Percentiles rank a stretch among this genome's conserved stretches.
phyloP scores from a whole-genome alignment of 1,140 invertebrate species.

The Drosophila bifasciata region DNA sequence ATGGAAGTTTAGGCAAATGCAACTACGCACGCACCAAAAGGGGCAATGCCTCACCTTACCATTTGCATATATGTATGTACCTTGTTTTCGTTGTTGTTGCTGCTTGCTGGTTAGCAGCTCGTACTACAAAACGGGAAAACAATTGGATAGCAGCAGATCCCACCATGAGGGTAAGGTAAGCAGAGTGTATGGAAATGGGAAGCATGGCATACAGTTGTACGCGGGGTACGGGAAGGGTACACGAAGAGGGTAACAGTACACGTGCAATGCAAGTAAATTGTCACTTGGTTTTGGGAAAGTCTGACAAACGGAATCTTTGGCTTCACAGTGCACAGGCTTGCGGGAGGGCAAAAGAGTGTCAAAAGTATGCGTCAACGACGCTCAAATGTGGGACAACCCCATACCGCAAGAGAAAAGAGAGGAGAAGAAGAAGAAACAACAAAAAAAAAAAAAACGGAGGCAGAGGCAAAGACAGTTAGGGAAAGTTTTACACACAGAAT shows the following conservation, averaged over 20 bases:
- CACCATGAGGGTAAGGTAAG: background rate
- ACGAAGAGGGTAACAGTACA: constrained; percentile 17
- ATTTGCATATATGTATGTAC: too few species aligned
- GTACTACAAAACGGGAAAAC: constrained; percentile 23
- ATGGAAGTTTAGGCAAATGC: too few species aligned
- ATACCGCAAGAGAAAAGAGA: constrained; percentile 16
- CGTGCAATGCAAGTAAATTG: constrained; percentile 63
- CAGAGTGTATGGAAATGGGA: background rate
- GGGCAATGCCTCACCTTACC: too few species aligned
- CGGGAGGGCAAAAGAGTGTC: constrained; percentile 7
- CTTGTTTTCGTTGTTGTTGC: constrained; percentile 6
- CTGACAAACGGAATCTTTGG: constrained; percentile 22
- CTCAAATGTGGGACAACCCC: constrained; percentile 45
- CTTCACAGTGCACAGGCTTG: background rate
- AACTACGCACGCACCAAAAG: too few species aligned
- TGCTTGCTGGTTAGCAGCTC: constrained; percentile 14
- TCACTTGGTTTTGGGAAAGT: constrained; percentile 66
- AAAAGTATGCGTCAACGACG: constrained; percentile 50
- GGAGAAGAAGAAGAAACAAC: background rate
- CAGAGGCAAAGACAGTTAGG: constrained; percentile 17
- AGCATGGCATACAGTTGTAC: too few species aligned
- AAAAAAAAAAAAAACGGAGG: constrained; percentile 7
- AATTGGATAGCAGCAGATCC: constrained; percentile 9
- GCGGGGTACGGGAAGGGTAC: too few species aligned
- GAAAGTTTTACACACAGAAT: constrained; percentile 42